Conservation (phyloP, 1,140 invertebrate genomes). For the Berghia stephanieae region DNA sequence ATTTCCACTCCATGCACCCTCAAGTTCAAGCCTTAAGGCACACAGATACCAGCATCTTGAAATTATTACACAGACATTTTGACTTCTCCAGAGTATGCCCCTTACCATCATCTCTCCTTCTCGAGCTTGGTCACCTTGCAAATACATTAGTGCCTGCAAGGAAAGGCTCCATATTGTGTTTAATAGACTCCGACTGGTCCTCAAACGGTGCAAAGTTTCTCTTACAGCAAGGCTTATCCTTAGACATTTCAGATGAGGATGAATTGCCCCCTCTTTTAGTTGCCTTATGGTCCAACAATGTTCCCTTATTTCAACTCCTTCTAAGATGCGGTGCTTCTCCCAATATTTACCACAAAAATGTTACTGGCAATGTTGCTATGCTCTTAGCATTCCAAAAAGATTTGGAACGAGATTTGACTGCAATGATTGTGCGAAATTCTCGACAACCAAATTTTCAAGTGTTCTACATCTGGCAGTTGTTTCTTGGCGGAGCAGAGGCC, state of each 20-base stretch:
- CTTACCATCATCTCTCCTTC: constrained; percentile 34
- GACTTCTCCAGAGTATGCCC: constrained; percentile 31
- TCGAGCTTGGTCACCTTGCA: constrained; percentile 27
- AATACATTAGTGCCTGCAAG: constrained; percentile 31
- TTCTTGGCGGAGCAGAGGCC: constrained; percentile 40
- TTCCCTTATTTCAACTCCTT: constrained; percentile 44
- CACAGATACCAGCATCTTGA: constrained; percentile 40
- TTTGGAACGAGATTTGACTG: constrained; percentile 28
- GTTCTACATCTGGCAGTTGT: constrained; percentile 41
- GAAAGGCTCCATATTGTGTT: constrained; percentile 43
- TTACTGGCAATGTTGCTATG: constrained; percentile 47
- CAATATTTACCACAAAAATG: constrained; percentile 49
- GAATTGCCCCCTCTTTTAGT: constrained; percentile 51
- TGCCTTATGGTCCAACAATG: constrained; percentile 39
- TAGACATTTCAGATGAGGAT: constrained; percentile 23
- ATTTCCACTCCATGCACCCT: constrained; percentile 45
- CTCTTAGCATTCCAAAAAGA: constrained; percentile 46
- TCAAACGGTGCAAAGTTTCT: constrained; percentile 39
- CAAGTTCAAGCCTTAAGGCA: constrained; percentile 40
- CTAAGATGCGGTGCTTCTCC: constrained; percentile 45
- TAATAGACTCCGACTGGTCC: constrained; percentile 37
- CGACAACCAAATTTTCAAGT: constrained; percentile 23
- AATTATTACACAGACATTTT: constrained; percentile 39
- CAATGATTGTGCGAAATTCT: constrained; percentile 20
- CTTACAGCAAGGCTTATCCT: constrained; percentile 37